Conservation (phyloP, 2,797 vertebrate genomes). For the Lutjanus argentimaculatus region DNA sequence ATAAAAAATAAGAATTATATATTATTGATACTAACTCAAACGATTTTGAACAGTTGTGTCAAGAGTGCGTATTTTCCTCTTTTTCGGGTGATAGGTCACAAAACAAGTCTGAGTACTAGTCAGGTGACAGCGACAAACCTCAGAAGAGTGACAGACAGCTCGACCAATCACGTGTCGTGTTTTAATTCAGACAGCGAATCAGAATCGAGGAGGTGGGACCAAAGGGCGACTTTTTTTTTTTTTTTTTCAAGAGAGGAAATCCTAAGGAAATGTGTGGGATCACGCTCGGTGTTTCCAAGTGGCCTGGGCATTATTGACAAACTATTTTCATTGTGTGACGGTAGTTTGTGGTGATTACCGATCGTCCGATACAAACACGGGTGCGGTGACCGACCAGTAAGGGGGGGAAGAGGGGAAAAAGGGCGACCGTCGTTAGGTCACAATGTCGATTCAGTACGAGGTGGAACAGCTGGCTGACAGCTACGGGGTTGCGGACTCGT, state of each 20-base stretch:
- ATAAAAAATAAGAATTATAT: neutral
- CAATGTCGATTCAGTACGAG: slow-evolving; percentile 96
- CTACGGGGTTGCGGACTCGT: slow-evolving; percentile 94
- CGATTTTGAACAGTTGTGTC: accelerated
- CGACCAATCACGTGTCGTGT: slow-evolving; percentile 72
- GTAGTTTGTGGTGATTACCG: slow-evolving; percentile 14
- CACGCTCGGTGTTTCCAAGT: slow-evolving; percentile 70
- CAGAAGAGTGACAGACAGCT: slow-evolving; percentile 63
- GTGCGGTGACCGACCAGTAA: slow-evolving; percentile 49
- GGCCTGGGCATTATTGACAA: slow-evolving; percentile 53
- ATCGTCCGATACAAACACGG: slow-evolving; percentile 43
- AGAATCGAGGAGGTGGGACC: slow-evolving; percentile 54
- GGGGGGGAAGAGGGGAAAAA: slow-evolving; percentile 69
- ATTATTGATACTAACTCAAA: neutral
- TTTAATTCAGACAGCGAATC: slow-evolving; percentile 73
- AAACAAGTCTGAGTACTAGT: slow-evolving; percentile 86
- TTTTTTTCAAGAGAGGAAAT: slow-evolving; percentile 83
- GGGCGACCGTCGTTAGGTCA: slow-evolving; percentile 80
- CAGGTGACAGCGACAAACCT: slow-evolving; percentile 89
- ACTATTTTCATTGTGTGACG: slow-evolving; percentile 38
- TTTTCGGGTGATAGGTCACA: slow-evolving; percentile 78
- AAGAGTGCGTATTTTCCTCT: neutral
- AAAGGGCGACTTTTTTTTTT: slow-evolving; percentile 59
- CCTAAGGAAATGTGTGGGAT: slow-evolving; percentile 82
- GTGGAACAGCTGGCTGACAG: slow-evolving; percentile 91